phyloP scores from a whole-genome alignment of 2,113 vertebrate species.

The human region GRCh38 chr13:68368001-68368500 shows the following conservation, averaged over 20 bases:
- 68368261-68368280: background rate
- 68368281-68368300: background rate
- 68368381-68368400: background rate
- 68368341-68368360: background rate
- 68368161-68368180: rapidly evolving
- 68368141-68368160: background rate
- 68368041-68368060: background rate
- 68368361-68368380: background rate
- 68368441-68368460: background rate
- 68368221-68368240: background rate
- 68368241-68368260: background rate
- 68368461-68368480: background rate
- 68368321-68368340: background rate
- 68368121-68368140: background rate
- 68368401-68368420: background rate
- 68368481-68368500: background rate
- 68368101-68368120: background rate
- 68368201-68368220: background rate
- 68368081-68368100: background rate
- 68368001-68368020: background rate
- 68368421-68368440: background rate
- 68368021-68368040: background rate
- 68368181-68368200: background rate
- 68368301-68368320: background rate
- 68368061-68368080: background rate